Base-by-base conservation (phyloP, 1,140 invertebrate genomes). In the Lanistes nyassanus region DNA sequence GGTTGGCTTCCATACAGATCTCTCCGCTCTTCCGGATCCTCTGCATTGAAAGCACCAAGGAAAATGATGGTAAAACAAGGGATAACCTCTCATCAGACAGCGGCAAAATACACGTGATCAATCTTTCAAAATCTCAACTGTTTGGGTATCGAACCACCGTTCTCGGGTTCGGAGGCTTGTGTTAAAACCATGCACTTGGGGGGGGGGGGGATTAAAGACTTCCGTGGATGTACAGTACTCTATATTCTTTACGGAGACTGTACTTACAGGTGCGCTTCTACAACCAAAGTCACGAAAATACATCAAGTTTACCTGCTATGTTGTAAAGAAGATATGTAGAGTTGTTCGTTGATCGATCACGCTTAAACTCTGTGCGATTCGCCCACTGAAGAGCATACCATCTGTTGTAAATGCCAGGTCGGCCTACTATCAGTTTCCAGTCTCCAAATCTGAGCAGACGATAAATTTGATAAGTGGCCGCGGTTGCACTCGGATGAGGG, bases 401-500 rank as follows among this genome's bases (percentile, higher is more conserved):
- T 19, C 51, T 66, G 70, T 79, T 81, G 68, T 77, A 83, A 31
- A 73, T 47, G 9, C 83, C 83, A 0, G 80, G 81, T n/a, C 26
- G 73, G 13, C 83, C 83, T 19, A 75, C 34, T 29, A 83, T 81
- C 47, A 85, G 74, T 55, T 85, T 85, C 64, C 70, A 75, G 65
- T 79, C 71, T 9, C 75, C 78, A 29, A 70, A 51, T 47, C 78
- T 56, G 36, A 34, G 37, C 6, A 36, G 19, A 9, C 31, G 29
- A 51, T 16, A 21, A 51, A 71, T n/a, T 0, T 21, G n/a, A n/a
- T n/a, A n/a, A n/a, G n/a, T n/a, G n/a, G n/a, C n/a, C n/a, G n/a
- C n/a, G n/a, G n/a, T n/a, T n/a, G n/a, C n/a, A n/a, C n/a, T n/a
- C n/a, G n/a, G n/a, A n/a, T n/a, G n/a, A n/a, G n/a, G n/a, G n/a